Conservation (phyloP, 2,113 vertebrate species). For the Hystrix cristata region DNA sequence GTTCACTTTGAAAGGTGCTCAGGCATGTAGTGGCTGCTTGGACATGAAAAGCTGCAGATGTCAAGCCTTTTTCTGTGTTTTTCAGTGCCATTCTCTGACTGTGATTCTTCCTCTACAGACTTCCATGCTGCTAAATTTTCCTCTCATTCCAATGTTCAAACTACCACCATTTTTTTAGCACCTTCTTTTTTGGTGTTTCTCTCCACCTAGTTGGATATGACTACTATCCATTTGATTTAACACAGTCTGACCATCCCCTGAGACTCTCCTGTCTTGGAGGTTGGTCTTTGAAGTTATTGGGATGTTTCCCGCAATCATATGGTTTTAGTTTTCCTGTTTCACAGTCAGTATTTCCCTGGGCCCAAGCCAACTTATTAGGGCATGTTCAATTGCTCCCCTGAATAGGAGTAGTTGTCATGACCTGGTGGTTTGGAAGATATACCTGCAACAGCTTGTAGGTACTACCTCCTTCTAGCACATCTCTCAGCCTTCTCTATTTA, state of each 20-base stretch:
- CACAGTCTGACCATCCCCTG: neutral
- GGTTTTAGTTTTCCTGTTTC: neutral
- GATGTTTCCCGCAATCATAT: neutral
- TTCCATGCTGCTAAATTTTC: neutral
- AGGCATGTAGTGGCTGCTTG: neutral
- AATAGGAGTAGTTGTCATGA: neutral
- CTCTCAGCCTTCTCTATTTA: neutral
- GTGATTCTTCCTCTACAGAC: neutral
- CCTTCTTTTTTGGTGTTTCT: neutral
- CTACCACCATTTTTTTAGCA: neutral
- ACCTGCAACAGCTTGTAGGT: neutral
- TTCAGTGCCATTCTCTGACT: neutral
- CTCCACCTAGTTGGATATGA: neutral
- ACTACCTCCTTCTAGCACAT: neutral
- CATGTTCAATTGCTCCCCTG: neutral
- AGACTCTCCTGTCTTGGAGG: neutral
- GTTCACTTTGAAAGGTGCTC: neutral
- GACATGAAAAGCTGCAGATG: neutral
- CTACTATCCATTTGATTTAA: neutral
- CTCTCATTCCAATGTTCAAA: neutral
- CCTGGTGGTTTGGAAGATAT: neutral
- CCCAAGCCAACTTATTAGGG: neutral
- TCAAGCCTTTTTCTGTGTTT: neutral
- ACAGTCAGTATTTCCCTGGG: neutral
- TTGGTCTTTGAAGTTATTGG: neutral